Evolutionary conservation across 2,888 invertebrate genomes (phyloP).

Genomic region (Dyspetes luteomarginatus): DNA sequence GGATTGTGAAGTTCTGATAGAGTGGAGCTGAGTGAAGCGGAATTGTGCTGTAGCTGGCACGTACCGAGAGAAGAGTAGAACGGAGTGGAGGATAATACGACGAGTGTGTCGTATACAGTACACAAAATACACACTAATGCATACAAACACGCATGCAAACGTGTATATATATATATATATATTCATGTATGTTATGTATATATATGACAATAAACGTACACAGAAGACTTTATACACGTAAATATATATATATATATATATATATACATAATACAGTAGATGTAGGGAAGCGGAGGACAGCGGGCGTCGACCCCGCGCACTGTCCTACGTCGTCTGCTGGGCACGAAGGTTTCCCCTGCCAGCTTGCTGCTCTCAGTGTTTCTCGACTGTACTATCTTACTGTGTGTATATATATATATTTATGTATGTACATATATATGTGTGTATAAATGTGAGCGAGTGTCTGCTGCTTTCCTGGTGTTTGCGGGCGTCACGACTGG

Average conservation of each 20-base stretch:
- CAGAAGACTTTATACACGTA: constrained; percentile 5
- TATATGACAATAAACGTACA: not conserved
- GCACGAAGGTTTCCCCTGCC: constrained; percentile 59
- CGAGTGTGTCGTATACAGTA: constrained; percentile 47
- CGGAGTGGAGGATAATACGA: constrained; percentile 51
- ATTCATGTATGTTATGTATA: constrained; percentile 38
- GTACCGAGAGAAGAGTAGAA: constrained; percentile 50
- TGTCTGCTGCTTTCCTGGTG: constrained; percentile 46
- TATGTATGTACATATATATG: constrained; percentile 1
- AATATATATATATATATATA: constrained; percentile 10
- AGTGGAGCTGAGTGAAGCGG: constrained; percentile 57
- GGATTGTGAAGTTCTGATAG: constrained; percentile 58
- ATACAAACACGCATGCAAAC: constrained; percentile 17
- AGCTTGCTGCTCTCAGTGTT: constrained; percentile 61
- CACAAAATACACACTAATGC: constrained; percentile 43
- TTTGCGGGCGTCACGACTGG: constrained; percentile 54
- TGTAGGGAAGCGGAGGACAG: constrained; percentile 71
- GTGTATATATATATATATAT: constrained; percentile 19
- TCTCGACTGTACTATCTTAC: constrained; percentile 59
- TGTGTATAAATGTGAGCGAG: constrained; percentile 37
- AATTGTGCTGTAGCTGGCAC: constrained; percentile 58
- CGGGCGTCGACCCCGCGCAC: constrained; percentile 78
- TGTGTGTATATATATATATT: constrained; percentile 35
- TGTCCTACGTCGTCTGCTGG: constrained; percentile 76
- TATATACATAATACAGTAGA: constrained; percentile 60